phyloP scores from a whole-genome alignment of 23 tunicate genomes.

The Oikopleura vanhoeffeni region DNA sequence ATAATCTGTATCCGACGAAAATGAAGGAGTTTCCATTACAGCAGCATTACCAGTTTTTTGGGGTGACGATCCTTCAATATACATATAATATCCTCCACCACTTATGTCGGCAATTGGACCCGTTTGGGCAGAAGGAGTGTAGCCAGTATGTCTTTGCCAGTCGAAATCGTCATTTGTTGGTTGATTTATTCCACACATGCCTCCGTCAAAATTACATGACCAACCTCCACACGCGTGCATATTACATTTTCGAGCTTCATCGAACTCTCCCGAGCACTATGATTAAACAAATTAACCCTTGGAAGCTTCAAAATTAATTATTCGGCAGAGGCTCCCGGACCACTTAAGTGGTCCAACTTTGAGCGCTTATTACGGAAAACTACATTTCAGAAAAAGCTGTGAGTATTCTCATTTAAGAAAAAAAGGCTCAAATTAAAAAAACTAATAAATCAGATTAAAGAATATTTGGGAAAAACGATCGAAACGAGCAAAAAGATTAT shows the following conservation, averaged over 20 bases:
- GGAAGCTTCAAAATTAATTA: too few species aligned
- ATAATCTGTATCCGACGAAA: constrained; percentile 19
- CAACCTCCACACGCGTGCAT: constrained; percentile 9
- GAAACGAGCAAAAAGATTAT: too few species aligned
- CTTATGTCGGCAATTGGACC: constrained; percentile 37
- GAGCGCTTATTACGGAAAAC: too few species aligned
- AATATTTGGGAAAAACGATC: too few species aligned
- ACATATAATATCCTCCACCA: constrained; percentile 27
- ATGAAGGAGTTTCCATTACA: constrained; percentile 18
- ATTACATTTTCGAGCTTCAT: background rate
- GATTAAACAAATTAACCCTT: too few species aligned
- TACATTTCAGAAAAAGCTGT: too few species aligned
- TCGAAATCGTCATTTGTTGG: constrained; percentile 19
- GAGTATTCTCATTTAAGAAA: too few species aligned
- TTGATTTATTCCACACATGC: constrained; percentile 29
- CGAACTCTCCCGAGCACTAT: background rate
- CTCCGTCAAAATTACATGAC: constrained; percentile 35
- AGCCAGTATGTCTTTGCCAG: constrained; percentile 22
- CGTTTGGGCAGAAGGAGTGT: constrained; percentile 22
- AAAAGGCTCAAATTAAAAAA: too few species aligned
- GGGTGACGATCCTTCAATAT: constrained; percentile 30
- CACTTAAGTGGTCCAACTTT: too few species aligned
- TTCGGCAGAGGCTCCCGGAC: too few species aligned
- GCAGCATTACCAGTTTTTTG: constrained; percentile 16
- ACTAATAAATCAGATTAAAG: too few species aligned